Evolutionary conservation across 2,888 invertebrate genomes (phyloP).

Genomic region (Euphydryas editha): DNA sequence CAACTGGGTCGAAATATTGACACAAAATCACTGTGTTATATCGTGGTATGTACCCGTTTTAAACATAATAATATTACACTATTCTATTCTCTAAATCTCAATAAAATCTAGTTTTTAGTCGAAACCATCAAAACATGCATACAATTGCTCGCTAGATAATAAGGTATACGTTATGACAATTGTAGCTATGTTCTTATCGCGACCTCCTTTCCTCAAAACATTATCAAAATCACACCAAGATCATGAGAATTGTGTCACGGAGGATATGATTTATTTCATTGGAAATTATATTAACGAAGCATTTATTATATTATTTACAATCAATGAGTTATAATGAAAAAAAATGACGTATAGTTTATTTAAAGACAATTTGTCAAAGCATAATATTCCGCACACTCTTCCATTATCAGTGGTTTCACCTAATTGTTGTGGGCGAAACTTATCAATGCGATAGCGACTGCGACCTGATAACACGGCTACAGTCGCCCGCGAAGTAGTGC

Average conservation of each 20-base stretch:
- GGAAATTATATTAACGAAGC: background rate
- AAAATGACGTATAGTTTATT: constrained; percentile 1
- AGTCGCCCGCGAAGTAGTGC: constrained; percentile 58
- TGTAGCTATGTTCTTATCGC: background rate
- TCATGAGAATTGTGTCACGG: background rate
- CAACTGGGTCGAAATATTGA: no score
- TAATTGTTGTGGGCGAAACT: constrained; percentile 72
- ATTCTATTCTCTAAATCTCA: no score
- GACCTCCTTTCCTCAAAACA: background rate
- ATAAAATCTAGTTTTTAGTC: no score
- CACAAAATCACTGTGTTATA: no score
- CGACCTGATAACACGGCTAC: constrained; percentile 62
- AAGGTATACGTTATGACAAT: no score
- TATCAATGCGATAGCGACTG: constrained; percentile 67
- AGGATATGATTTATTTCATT: background rate
- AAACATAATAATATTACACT: no score
- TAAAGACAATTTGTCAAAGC: constrained; percentile 16
- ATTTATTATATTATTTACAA: background rate
- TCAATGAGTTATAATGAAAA: background rate
- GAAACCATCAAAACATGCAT: no score
- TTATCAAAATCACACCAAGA: constrained; percentile 2
- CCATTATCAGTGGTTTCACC: constrained; percentile 65
- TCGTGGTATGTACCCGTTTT: no score
- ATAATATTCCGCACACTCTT: constrained; percentile 24
- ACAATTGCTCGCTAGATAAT: no score